A percentile compares a stretch with the other conserved stretches of the same genome.
Evolutionary conservation across 2,113 vertebrate genomes (phyloP).

Genomic region (Porphyrio hochstetteri): DNA sequence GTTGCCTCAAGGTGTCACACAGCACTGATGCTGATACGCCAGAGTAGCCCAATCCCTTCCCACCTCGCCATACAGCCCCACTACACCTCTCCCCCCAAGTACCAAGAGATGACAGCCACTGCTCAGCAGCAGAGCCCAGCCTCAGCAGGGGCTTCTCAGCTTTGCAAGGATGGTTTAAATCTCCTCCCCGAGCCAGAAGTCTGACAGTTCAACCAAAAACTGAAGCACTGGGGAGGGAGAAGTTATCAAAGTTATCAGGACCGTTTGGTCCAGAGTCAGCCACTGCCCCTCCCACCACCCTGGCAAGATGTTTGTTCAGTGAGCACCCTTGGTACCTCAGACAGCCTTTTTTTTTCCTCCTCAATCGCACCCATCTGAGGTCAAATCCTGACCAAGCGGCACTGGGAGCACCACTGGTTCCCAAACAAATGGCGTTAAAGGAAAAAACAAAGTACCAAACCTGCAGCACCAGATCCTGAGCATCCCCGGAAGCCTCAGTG

Average conservation of each 20-base stretch:
- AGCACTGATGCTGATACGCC: background rate
- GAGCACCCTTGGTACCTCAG: background rate
- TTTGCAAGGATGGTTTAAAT: background rate
- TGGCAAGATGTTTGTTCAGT: background rate
- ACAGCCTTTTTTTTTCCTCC: background rate
- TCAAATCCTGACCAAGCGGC: fast-evolving
- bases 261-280: background rate
- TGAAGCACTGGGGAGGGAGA: background rate
- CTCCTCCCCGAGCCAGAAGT: background rate
- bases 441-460: background rate
- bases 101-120: background rate
- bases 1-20: background rate
- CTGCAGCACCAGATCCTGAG: background rate
- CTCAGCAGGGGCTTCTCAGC: background rate
- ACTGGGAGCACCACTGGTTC: background rate
- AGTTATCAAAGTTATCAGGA: background rate
- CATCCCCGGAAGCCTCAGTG: background rate
- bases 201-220: background rate
- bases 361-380: background rate
- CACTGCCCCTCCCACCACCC: fast-evolving
- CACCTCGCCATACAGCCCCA: fast-evolving
- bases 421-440: background rate
- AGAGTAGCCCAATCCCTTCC: background rate
- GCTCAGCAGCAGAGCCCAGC: background rate
- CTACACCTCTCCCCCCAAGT: background rate